Evolutionary conservation across 2,888 invertebrate genomes (phyloP), one percentile per base, ranked within the genome.

Genomic region (Cynaeus angustus): DNA sequence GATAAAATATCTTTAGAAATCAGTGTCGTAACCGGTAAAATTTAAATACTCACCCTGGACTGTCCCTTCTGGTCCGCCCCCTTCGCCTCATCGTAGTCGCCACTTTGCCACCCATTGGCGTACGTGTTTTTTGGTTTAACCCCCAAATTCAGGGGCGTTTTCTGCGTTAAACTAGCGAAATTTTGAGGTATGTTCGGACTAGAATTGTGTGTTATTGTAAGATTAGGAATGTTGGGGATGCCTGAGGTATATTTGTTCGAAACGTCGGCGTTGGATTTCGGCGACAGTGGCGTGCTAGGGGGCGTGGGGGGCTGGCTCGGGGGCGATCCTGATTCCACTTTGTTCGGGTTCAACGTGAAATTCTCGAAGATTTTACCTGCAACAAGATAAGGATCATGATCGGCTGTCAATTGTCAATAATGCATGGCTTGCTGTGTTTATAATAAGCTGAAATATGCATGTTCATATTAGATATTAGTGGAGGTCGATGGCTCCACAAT

Each of bases 291-390:
- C 1, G 86, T 87, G 66, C 85, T 84, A n/a, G 87, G 87, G 1
- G 86, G 86, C 13, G 87, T 87, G 8, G 87, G 87, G 3, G 87
- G 87, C 75, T 87, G 86, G n/a, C 84, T 84, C 7, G 84, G 83
- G 8, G 86, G 85, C 8, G 83, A 78, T 8, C 67, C 67, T 6
- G 14, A 46, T 6, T 58, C 65, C 33, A 58, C 48, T 16, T 65
- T 65, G 38, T 67, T 30, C 28, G 81, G 78, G 58, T 82, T 82
- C 72, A 85, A 77, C 33, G 82, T 80, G 64, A 86, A 81, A 74
- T 85, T 86, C 76, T 87, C 86, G 79, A 87, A 81, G 70, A 86
- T 86, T 83, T 86, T 86, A 69, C 87, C 87, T 87, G 82, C 55
- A 55, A 64, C 38, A n/a, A 41, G 41, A 41, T 41, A 41, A 41